Evolutionary conservation across 2,888 invertebrate species (phyloP).

Genomic region (Agrotis segetum): DNA sequence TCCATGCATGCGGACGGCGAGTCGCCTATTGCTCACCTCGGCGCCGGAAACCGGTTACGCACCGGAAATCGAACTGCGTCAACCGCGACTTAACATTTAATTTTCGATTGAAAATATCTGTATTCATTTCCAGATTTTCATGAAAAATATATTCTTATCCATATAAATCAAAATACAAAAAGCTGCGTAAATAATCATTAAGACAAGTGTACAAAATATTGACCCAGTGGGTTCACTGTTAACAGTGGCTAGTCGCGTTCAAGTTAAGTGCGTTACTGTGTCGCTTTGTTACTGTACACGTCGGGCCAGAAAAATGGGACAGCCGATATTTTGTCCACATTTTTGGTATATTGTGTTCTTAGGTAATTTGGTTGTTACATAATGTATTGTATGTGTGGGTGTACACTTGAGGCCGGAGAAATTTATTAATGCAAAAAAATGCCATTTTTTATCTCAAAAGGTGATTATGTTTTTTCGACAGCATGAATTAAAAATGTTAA

Average conservation of each 20-base stretch:
- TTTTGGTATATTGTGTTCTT: slow-evolving; percentile 39
- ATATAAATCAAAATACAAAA: slow-evolving; percentile 37
- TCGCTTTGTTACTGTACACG: slow-evolving; percentile 47
- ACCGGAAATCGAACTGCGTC: no score
- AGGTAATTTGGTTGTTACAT: slow-evolving; percentile 19
- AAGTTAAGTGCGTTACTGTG: slow-evolving; percentile 65
- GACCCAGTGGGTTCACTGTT: slow-evolving; percentile 38
- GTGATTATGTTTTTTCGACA: no score
- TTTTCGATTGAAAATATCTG: neutral
- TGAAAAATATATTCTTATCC: neutral
- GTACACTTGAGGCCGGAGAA: slow-evolving; percentile 16
- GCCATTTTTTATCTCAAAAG: no score
- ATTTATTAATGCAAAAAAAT: no score
- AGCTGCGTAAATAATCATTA: slow-evolving; percentile 56
- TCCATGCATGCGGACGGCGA: no score
- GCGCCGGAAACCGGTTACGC: no score
- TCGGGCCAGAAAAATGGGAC: slow-evolving; percentile 40
- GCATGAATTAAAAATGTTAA: no score
- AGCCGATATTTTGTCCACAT: slow-evolving; percentile 40
- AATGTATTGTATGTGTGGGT: neutral
- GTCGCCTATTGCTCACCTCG: no score
- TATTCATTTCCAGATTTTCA: neutral
- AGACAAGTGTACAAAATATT: slow-evolving; percentile 47
- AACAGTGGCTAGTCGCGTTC: slow-evolving; percentile 55
- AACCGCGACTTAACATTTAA: no score